Evolutionary conservation across 2,888 invertebrate genomes (phyloP).

Genomic region (Dryomyza anilis): DNA sequence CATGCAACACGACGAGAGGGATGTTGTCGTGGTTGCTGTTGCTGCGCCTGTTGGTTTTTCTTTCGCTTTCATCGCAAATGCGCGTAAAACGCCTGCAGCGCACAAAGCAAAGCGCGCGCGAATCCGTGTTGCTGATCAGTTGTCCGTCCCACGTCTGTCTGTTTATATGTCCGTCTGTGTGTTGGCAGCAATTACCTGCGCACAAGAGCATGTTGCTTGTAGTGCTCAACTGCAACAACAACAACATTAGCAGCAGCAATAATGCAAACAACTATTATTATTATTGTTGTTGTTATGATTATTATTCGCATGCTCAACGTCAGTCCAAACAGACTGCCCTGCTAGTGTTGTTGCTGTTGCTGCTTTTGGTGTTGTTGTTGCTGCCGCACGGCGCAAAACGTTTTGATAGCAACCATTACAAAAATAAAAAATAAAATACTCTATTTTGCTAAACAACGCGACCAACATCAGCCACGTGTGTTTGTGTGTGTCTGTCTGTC

Average conservation of each 20-base stretch:
- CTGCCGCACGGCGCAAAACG: background rate
- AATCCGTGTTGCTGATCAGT: background rate
- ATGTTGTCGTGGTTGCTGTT: conserved; percentile 12
- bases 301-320: conserved; percentile 37
- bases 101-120: background rate
- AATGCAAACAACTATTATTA: conserved; percentile 20
- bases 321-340: too few species aligned
- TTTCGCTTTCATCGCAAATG: conserved; percentile 18
- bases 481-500: too few species aligned
- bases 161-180: background rate
- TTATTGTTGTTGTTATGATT: conserved; percentile 24
- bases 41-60: conserved; percentile 15
- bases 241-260: conserved; percentile 32
- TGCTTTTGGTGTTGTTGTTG: too few species aligned
- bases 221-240: conserved; percentile 28
- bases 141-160: too few species aligned
- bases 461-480: too few species aligned
- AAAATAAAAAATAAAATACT: too few species aligned
- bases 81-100: background rate
- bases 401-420: background rate
- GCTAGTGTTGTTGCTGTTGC: too few species aligned
- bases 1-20: background rate
- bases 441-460: too few species aligned
- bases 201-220: conserved; percentile 12
- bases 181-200: conserved; percentile 9